phyloP scores from a whole-genome alignment of 2,113 vertebrate genomes.

The Gymnogyps californianus region DNA sequence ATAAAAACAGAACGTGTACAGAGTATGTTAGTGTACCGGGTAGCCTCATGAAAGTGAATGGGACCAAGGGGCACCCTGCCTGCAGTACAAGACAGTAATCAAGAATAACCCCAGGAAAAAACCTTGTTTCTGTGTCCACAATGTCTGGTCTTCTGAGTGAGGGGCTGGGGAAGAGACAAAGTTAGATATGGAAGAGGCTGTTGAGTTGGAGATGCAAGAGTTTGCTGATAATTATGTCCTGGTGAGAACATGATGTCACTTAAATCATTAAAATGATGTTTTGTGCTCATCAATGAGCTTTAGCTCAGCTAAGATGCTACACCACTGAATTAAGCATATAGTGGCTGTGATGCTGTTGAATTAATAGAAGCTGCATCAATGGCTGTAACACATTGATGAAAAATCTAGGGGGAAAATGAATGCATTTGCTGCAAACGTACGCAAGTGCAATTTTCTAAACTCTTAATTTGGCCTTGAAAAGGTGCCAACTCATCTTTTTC shows the following conservation, averaged over 20 bases:
- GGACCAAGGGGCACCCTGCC: background rate
- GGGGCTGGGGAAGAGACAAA: background rate
- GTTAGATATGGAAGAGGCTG: background rate
- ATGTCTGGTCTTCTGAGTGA: background rate
- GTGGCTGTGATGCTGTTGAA: background rate
- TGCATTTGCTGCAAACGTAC: background rate
- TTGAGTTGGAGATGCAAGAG: background rate
- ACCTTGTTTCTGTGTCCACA: background rate
- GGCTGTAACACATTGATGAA: background rate
- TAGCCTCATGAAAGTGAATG: background rate
- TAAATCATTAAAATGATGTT: background rate
- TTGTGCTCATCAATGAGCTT: background rate
- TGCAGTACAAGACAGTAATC: background rate
- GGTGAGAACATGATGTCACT: background rate
- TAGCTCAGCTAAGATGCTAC: background rate
- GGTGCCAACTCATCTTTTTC: background rate
- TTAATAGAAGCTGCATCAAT: background rate
- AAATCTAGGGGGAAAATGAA: background rate
- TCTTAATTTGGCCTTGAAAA: slow-evolving; percentile 25
- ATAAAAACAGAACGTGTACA: background rate
- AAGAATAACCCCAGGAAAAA: background rate
- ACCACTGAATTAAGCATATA: background rate
- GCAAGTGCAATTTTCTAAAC: background rate
- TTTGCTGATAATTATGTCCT: background rate
- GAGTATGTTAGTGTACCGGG: background rate